Conservation (phyloP, 2,888 invertebrate species). For the Tupiocoris notatus region DNA sequence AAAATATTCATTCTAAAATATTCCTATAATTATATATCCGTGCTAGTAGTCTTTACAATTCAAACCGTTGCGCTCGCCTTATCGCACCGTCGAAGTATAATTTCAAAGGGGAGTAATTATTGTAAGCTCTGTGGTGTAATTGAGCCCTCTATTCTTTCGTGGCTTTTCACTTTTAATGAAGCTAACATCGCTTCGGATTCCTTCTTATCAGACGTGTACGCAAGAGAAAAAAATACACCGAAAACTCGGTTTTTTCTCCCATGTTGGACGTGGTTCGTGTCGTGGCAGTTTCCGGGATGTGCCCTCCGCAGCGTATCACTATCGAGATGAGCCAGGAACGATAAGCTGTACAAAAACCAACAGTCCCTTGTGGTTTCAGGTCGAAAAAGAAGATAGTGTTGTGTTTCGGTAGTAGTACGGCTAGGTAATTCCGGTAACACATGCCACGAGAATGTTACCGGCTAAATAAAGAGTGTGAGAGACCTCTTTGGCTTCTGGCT, state of each 20-base stretch:
- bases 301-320: not conserved
- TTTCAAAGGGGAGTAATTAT: too few relatives aligned
- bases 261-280: not conserved
- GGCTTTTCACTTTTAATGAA: not conserved
- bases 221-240: not conserved
- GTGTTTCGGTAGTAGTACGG: not conserved
- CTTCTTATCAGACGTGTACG: not conserved
- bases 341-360: not conserved
- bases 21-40: too few relatives aligned
- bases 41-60: too few relatives aligned
- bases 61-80: too few relatives aligned
- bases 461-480: constrained; percentile 33
- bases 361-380: not conserved
- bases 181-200: not conserved
- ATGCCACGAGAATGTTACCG: constrained; percentile 34
- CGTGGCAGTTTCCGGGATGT: not conserved
- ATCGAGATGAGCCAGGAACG: not conserved
- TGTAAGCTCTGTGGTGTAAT: too few relatives aligned
- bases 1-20: too few relatives aligned
- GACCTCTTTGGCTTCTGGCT: not conserved
- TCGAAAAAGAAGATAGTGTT: not conserved
- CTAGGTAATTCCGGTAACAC: constrained; percentile 37
- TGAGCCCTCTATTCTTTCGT: too few relatives aligned
- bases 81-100: too few relatives aligned
- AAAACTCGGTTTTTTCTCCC: not conserved